phyloP scores from a whole-genome alignment of 2,797 vertebrate species.

The Urophycis tenuis region DNA sequence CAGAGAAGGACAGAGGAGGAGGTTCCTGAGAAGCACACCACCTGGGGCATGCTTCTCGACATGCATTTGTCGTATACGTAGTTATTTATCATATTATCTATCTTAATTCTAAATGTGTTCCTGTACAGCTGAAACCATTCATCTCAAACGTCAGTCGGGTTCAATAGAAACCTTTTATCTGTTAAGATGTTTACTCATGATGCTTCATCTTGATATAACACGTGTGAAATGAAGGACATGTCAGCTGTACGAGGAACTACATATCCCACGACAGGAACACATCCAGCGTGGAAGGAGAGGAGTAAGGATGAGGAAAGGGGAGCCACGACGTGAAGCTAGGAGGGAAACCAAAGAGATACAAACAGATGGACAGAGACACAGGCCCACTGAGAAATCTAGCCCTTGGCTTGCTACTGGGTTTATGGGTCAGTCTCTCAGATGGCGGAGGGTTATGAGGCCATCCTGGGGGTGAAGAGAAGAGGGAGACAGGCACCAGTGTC shows the following conservation, averaged over 20 bases:
- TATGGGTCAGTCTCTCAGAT: conserved; percentile 96
- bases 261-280: background rate
- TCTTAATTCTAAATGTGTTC: background rate
- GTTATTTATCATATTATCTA: background rate
- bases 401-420: conserved; percentile 99
- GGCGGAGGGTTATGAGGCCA: conserved; percentile 96
- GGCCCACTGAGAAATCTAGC: conserved; percentile 99
- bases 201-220: background rate
- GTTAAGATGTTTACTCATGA: background rate
- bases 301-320: conserved; percentile 33
- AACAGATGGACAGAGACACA: conserved; percentile 99
- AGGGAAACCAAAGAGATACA: conserved; percentile 96
- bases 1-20: background rate
- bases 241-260: background rate
- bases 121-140: background rate
- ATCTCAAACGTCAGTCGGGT: background rate
- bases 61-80: background rate
- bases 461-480: conserved; percentile 81
- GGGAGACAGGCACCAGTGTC: conserved; percentile 45
- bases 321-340: conserved; percentile 64
- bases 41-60: background rate
- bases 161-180: background rate
- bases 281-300: conserved; percentile 22
- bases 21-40: conserved; percentile 7
- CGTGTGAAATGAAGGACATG: background rate